These are phyloP conservation scores for Notolepis coatsorum DNA, from an alignment of 2,797 vertebrate genomes.

Conservation along the genomic window DNA sequence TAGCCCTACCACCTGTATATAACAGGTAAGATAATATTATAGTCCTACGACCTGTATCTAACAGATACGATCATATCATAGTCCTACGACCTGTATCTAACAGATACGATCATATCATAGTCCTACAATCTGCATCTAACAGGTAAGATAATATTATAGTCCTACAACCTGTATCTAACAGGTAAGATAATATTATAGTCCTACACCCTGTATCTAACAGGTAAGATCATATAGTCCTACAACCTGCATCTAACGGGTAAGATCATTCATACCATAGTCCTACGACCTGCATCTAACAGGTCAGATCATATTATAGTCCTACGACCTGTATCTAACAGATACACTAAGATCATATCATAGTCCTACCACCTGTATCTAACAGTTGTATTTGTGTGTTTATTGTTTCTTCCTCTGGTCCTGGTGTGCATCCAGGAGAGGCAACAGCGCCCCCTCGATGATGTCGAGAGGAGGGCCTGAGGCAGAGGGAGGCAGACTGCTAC, in stretches of 20 bases:
- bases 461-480: background rate
- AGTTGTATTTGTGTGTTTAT: background rate
- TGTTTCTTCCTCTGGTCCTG: background rate
- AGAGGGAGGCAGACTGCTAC: background rate
- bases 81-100: background rate
- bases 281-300: constrained; percentile 71
- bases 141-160: too few species aligned
- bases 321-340: background rate
- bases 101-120: background rate
- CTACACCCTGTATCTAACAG: too few species aligned
- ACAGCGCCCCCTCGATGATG: background rate
- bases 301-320: constrained; percentile 16
- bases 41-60: background rate
- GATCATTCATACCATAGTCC: constrained; percentile 73
- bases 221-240: background rate
- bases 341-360: background rate
- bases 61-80: too few species aligned
- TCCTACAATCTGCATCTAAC: background rate
- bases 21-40: too few species aligned
- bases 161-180: too few species aligned
- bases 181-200: too few species aligned
- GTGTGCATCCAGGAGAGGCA: constrained; percentile 29
- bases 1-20: too few species aligned
- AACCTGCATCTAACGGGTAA: background rate
- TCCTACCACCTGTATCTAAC: background rate